Evolutionary conservation across 2,888 invertebrate species (phyloP), one percentile per base, ranked within the genome.

Genomic region (Teleogryllus oceanicus): DNA sequence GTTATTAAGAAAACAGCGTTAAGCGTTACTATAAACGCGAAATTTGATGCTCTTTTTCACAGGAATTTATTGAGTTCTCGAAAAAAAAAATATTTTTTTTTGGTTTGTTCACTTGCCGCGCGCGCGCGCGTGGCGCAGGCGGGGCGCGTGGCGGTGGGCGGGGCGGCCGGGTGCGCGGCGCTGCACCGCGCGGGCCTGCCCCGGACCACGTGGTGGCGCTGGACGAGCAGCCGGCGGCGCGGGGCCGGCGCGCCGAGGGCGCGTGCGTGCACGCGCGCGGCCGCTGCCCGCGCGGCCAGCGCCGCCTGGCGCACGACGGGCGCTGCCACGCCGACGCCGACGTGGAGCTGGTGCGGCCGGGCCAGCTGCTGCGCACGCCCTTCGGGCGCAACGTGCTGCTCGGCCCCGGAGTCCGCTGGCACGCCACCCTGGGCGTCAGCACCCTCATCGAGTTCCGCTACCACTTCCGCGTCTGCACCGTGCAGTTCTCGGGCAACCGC

Each of bases 301-400:
- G 21, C 79, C 13, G 21, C 37, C 24, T 76, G 49, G 21, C 24
- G 80, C 79, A 79, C 74, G 75, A 21, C 75, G 51, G 74, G 76
- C 74, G 50, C 79, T 76, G 18, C 78, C 79, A 78, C 75, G 62
- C 74, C 74, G 77, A 78, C 78, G 37, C 5, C 82, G 75, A 77
- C 62, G 81, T 76, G 50, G 49, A 49, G 76, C 49, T 76, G 49
- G 49, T 76, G 49, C 50, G 50, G 80, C 81, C 80, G 81, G 79
- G 80, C 78, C 80, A 76, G 78, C 81, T 80, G 78, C 78, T 80
- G 80, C 80, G 78, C 82, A 80, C 81, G 82, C 82, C 82, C 82
- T 83, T 84, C 85, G 85, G 85, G 85, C 85, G 49, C 18, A 37
- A 21, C 76, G 24, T 49, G 37, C 76, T 37, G 75, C 75, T 13